Base-by-base conservation (phyloP, 1,140 invertebrate species). In the Nebria ingens region DNA sequence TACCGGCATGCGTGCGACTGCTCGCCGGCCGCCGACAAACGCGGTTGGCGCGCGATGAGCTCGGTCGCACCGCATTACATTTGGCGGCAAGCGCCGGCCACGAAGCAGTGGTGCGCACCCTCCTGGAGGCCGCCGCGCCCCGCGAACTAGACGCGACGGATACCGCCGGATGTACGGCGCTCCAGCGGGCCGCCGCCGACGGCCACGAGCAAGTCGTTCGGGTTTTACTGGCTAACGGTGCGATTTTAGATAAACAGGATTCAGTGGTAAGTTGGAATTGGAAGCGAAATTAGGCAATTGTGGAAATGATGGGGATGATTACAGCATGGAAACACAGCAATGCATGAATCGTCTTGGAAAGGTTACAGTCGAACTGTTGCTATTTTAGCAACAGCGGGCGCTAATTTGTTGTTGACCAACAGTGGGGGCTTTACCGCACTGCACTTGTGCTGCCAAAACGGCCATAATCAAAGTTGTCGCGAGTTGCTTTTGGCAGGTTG, bases 321-420 rank as follows among this genome's bases (percentile, higher is more conserved):
- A n/a, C 74, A 93, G 88, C 87, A 94, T 73, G 93, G 92, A 38
- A 97, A 97, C 76, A 91, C 91, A 23, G 85, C 93, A 1, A 69
- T 94, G 2, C 94, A 98, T 71, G 93, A 97, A 71, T 90, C 93
- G 1, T 84, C 92, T 1, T 97, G 93, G 90, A 89, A 93, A 61
- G 93, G 94, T 0, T 96, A 86, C 71, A 94, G 91, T 67, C 79
- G 85, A 51, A 90, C 87, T 34, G 83, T 93, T 21, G 82, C 88
- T 58, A 70, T 87, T 15, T 77, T 97, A 34, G 81, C 83, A 22
- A 80, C 85, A 45, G 78, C 82, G 40, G 81, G 83, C 42, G 82
- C 84, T 2, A 82, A 87, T 54, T 72, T 91, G 54, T 80, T 85
- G 62, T 75, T 83, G 19, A 80, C 83, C 64, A 97, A 98, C 73